Evolutionary conservation across 2,113 vertebrate genomes (phyloP).

Genomic region (Heterotis niloticus): DNA sequence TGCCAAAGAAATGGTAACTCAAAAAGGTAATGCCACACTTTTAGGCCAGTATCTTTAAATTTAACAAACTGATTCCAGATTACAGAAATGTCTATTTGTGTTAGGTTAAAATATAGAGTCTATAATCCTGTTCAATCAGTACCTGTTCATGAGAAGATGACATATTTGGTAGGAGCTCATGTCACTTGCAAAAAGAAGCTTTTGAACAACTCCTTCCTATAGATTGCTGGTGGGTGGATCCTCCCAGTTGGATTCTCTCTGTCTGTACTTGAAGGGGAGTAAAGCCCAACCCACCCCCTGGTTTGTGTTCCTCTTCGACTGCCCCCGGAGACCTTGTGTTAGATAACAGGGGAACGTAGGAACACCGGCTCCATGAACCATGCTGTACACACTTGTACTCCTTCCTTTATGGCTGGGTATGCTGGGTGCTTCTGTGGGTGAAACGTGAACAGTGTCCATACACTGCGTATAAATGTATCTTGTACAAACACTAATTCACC

Average conservation of each 20-base stretch:
- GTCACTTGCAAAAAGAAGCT: not conserved
- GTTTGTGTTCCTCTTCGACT: not conserved
- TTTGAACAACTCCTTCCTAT: no score
- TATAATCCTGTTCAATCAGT: not conserved
- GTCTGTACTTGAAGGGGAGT: not conserved
- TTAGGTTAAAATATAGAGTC: not conserved
- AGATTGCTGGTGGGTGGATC: no score
- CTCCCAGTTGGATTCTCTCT: not conserved
- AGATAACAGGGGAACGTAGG: not conserved
- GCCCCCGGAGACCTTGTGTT: not conserved
- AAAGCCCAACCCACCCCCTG: not conserved
- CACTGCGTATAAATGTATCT: no score
- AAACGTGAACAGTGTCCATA: not conserved
- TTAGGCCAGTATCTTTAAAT: constrained; percentile 2
- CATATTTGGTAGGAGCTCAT: not conserved
- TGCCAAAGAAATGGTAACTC: not conserved
- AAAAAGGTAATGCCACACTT: not conserved
- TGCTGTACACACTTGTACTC: not conserved
- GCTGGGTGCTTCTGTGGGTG: not conserved
- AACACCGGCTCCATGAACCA: not conserved
- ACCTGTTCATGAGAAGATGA: no score
- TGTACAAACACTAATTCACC: no score
- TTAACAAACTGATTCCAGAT: not conserved
- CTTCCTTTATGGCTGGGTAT: not conserved
- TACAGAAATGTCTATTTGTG: not conserved